phyloP scores from a whole-genome alignment of 2,113 vertebrate species.

The Suncus etruscus region DNA sequence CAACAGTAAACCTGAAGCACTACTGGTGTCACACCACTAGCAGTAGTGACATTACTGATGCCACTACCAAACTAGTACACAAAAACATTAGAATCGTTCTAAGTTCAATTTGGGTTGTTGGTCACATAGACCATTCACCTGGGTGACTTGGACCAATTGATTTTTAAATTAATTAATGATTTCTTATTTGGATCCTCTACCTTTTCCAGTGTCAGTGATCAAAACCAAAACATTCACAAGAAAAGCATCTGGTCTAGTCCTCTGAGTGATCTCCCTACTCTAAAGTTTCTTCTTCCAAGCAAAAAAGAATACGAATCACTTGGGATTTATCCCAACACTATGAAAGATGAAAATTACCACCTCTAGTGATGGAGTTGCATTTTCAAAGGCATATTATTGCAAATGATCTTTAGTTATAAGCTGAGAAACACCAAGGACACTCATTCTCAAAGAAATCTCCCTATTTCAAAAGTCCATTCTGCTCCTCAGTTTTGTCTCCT shows the following conservation, averaged over 20 bases:
- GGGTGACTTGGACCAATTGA: background rate
- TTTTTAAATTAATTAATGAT: background rate
- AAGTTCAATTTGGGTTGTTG: background rate
- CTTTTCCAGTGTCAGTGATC: too few species aligned
- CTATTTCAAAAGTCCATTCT: background rate
- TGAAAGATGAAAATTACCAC: background rate
- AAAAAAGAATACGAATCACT: background rate
- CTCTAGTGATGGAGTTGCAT: background rate
- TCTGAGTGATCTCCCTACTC: too few species aligned
- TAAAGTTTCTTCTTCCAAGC: background rate
- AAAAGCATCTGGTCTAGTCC: too few species aligned
- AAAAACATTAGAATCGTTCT: background rate
- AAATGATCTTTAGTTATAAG: background rate
- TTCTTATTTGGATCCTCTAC: too few species aligned
- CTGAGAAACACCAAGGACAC: background rate
- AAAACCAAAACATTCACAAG: too few species aligned
- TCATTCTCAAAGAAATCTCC: background rate
- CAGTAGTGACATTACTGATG: too few species aligned
- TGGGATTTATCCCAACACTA: background rate
- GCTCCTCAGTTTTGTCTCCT: rapidly evolving
- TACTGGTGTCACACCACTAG: too few species aligned
- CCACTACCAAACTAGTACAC: too few species aligned
- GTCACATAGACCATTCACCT: background rate
- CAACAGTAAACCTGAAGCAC: too few species aligned
- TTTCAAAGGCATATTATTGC: background rate